Evolutionary conservation across 2,113 vertebrate species (phyloP), one percentile per base, ranked within the genome.

Genomic region (Hiodon tergisus): DNA sequence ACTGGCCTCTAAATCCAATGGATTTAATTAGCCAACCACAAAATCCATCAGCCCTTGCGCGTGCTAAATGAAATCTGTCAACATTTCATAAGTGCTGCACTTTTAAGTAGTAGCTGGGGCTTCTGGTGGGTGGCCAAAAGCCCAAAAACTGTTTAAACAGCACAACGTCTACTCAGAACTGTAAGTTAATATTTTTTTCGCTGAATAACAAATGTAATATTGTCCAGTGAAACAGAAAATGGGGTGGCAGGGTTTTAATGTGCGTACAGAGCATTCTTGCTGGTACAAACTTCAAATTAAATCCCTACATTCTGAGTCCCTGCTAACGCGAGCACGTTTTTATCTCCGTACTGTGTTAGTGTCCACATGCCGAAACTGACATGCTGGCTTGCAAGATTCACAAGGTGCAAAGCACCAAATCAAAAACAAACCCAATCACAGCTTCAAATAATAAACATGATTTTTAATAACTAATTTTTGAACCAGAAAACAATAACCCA

Each of bases 51-150:
- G 60, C 52, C 57, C 17, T 58, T 60, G 53, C 14, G 13, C 13
- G 62, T n/a, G 51, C 60, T 72, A 72, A 72, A 58, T 47, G 17
- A 77, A 72, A 51, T 61, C 76, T 59, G 52, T 72, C 52, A 58
- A 67, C 62, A 48, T 72, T 77, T 67, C 55, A 48, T 4, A 31
- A 4, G 47, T 59, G 53, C 8, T 48, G 54, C 67, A 55, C 16
- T 46, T 46, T 63, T 72, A 67, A 72, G 72, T 55, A 72, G 46
- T 72, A 65, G 58, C 57, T 58, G 31, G 16, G 10, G 72, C 8
- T 10, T 62, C 13, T 63, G 48, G 76, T 72, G 76, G 76, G 76
- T 77, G 76, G 76, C 14, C 69, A 55, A 14, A 9, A 14, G 10
- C 61, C 69, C 17, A 65, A 57, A 48, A 11, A 57, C 4, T 3